Conservation (phyloP, 2,888 invertebrate genomes). For the Leptura quadrifasciata region DNA sequence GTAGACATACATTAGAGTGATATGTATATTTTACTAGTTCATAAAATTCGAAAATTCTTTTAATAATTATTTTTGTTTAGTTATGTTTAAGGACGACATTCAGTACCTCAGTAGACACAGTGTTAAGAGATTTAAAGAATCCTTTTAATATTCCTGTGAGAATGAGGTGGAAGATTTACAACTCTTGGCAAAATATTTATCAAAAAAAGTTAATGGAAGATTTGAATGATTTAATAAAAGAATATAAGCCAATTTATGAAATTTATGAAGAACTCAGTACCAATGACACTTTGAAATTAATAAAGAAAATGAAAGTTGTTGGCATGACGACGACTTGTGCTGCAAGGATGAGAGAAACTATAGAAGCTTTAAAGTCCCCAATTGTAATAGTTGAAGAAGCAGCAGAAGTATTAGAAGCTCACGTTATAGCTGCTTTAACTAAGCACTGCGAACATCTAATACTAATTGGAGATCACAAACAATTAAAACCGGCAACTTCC, state of each 20-base stretch:
- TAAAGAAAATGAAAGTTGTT: conserved; percentile 77
- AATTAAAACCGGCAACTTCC: conserved; percentile 82
- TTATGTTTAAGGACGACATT: neutral
- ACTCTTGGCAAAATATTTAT: conserved; percentile 1
- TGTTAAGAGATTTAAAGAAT: neutral
- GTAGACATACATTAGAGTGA: no score
- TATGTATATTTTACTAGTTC: neutral
- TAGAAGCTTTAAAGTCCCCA: conserved; percentile 76
- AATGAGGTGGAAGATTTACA: neutral
- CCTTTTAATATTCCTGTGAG: neutral
- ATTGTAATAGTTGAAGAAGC: conserved; percentile 92
- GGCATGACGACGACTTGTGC: conserved; percentile 88
- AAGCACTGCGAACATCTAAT: conserved; percentile 86
- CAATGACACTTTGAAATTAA: conserved; percentile 76
- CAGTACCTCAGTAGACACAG: neutral
- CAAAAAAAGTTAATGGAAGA: neutral
- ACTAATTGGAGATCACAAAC: conserved; percentile 83
- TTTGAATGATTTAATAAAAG: conserved; percentile 4
- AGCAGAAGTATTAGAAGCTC: conserved; percentile 90
- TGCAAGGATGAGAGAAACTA: conserved; percentile 79
- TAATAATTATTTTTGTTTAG: neutral
- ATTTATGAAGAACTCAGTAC: conserved; percentile 71
- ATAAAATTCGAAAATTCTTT: neutral
- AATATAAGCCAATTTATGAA: conserved; percentile 4
- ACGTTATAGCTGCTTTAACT: conserved; percentile 78